Evolutionary conservation across 2,888 invertebrate species (phyloP).

Genomic region (Acholoe squamosa): DNA sequence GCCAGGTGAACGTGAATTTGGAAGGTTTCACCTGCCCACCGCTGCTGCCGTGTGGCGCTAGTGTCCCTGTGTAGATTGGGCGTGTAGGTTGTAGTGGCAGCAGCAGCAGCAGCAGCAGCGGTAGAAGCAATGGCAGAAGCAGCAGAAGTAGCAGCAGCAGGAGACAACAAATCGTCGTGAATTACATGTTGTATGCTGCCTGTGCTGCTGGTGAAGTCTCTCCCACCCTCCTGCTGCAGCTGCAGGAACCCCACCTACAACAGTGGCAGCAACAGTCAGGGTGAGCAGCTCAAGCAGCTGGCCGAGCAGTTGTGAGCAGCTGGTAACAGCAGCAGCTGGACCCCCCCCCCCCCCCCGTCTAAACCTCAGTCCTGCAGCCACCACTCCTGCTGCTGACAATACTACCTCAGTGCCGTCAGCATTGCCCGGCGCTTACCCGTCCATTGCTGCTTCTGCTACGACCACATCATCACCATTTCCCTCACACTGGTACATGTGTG

Average conservation of each 20-base stretch:
- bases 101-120: neutral
- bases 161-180: neutral
- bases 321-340: neutral
- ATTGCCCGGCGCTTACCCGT: slow-evolving; percentile 1
- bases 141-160: neutral
- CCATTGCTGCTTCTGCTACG: slow-evolving; percentile 34
- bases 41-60: neutral
- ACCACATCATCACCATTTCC: neutral
- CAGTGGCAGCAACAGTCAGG: neutral
- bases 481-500: too few relatives aligned
- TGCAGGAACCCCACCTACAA: neutral
- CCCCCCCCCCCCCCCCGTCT: neutral
- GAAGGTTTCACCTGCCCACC: neutral
- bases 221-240: neutral
- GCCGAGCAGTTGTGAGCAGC: neutral
- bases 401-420: slow-evolving; percentile 28
- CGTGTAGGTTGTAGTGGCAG: neutral
- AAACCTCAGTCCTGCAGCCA: neutral
- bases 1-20: neutral
- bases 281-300: neutral
- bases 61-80: neutral
- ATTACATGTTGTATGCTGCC: too few relatives aligned
- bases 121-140: neutral
- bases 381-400: neutral
- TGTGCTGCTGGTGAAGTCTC: too few relatives aligned